phyloP scores from a whole-genome alignment of 2,888 invertebrate genomes.

The Allacma fusca region DNA sequence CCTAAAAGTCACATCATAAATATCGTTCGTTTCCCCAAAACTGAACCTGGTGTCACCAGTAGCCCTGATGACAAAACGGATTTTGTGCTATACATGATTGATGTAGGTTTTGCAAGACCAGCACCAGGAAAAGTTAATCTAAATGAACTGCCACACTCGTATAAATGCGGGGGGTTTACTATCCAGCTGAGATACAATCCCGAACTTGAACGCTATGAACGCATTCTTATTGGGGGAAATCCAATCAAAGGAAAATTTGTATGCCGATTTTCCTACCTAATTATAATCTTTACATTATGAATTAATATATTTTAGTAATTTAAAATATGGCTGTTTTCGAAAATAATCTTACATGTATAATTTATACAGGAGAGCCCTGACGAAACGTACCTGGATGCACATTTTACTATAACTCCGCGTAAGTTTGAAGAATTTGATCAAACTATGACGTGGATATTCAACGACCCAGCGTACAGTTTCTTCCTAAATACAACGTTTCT shows the following conservation, averaged over 20 bases:
- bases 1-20: neutral
- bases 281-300: too few species aligned
- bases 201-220: neutral
- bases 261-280: too few species aligned
- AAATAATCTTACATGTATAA: neutral
- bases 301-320: neutral
- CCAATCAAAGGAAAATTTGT: constrained; percentile 21
- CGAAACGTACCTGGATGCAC: neutral
- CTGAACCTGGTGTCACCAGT: neutral
- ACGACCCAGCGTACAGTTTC: neutral
- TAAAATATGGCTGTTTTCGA: too few species aligned
- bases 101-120: constrained; percentile 18
- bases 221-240: neutral
- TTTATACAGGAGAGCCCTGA: neutral
- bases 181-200: neutral
- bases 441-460: neutral
- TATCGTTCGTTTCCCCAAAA: neutral
- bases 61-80: too few species aligned
- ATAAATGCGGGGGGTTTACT: neutral
- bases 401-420: neutral
- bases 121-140: neutral
- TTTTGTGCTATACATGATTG: neutral
- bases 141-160: neutral
- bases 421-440: constrained; percentile 2
- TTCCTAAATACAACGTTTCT: neutral